Percentiles rank a stretch among this genome's conserved stretches.
phyloP scores from a whole-genome alignment of 2,797 vertebrate species.

The Enteromius treurensis region DNA sequence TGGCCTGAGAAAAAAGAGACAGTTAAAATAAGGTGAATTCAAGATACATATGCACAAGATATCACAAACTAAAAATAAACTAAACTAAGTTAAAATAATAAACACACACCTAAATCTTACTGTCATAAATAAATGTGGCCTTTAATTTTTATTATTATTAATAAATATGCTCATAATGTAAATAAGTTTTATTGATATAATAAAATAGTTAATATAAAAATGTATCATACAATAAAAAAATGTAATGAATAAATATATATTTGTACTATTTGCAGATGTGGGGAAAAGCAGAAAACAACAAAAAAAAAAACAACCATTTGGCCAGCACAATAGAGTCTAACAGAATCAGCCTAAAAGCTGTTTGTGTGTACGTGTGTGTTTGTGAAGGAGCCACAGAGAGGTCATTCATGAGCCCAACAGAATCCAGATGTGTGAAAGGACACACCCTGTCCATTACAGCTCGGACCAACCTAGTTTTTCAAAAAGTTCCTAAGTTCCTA shows the following conservation, averaged over 20 bases:
- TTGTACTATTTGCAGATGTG: neutral
- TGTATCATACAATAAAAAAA: neutral
- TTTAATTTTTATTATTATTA: too few relatives aligned
- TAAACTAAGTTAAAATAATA: neutral
- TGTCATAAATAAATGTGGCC: neutral
- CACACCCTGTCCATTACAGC: conserved; percentile 27
- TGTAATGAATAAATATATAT: too few relatives aligned
- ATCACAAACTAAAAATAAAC: conserved; percentile 18
- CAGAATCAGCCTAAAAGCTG: neutral
- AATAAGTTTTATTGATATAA: neutral
- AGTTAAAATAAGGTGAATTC: neutral
- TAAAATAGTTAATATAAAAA: neutral
- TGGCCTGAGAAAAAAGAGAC: conserved; percentile 81
- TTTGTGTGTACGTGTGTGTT: conserved; percentile 11
- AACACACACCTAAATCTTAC: neutral
- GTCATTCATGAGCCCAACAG: conserved; percentile 45
- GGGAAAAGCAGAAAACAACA: too few relatives aligned
- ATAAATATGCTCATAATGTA: neutral
- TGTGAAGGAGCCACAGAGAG: conserved; percentile 40
- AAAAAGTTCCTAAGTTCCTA: neutral
- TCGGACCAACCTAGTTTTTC: neutral
- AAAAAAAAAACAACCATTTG: too few relatives aligned
- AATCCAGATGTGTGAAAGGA: conserved; percentile 55
- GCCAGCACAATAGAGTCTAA: neutral
- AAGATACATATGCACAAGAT: neutral